Percentiles rank a stretch among this genome's conserved stretches.
Evolutionary conservation across 2,113 vertebrate genomes (phyloP).

Genomic region (Equus quagga): DNA sequence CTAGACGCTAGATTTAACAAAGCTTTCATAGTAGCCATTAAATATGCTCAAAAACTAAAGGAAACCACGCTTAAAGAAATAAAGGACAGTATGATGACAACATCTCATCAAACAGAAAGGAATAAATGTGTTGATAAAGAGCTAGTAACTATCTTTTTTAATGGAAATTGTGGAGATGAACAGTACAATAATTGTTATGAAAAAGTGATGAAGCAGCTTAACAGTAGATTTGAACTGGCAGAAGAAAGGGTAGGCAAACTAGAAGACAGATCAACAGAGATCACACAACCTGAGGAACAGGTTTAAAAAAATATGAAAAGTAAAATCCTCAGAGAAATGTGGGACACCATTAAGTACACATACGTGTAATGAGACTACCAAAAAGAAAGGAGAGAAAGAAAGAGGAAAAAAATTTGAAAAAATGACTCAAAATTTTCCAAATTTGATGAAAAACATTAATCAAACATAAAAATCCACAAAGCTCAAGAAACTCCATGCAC

Average conservation of each 20-base stretch:
- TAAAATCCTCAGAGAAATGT: background rate
- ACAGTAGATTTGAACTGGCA: background rate
- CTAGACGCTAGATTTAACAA: background rate
- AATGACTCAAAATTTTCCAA: background rate
- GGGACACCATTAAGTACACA: background rate
- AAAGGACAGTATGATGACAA: background rate
- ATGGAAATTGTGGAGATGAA: background rate
- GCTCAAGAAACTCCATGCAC: background rate
- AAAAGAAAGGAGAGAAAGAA: background rate
- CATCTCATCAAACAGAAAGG: background rate
- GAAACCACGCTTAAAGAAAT: background rate
- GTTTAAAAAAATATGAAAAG: background rate
- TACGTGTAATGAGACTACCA: background rate
- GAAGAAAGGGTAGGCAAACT: background rate
- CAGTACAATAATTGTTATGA: background rate
- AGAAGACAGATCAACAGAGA: background rate
- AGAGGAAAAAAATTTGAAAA: background rate
- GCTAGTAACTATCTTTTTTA: background rate
- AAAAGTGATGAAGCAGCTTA: background rate
- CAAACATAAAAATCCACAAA: constrained; percentile 36
- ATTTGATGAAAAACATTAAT: background rate
- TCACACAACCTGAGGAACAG: background rate
- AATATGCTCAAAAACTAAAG: background rate
- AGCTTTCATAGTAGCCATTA: background rate
- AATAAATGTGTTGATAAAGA: background rate